A percentile compares a stretch with the other conserved stretches of the same genome.
Evolutionary conservation across 2,113 vertebrate species (phyloP).

Genomic region (Phyllostomus discolor): DNA sequence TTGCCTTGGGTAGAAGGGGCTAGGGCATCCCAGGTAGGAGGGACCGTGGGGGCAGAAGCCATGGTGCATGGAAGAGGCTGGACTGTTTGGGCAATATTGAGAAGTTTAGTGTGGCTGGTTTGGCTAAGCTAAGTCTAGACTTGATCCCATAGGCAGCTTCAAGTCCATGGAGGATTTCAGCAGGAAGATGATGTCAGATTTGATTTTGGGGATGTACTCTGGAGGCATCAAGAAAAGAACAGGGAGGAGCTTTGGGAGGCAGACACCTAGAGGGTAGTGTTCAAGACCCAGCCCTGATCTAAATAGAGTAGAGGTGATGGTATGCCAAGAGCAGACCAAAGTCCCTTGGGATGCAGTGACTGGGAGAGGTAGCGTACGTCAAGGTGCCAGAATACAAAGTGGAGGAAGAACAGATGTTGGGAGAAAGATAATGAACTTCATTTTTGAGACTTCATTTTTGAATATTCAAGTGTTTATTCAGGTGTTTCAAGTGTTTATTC

Average conservation of each 20-base stretch:
- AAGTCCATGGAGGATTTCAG: background rate
- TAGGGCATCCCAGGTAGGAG: background rate
- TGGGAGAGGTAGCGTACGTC: background rate
- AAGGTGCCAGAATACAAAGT: background rate
- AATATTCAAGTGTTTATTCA: background rate
- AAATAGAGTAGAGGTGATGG: background rate
- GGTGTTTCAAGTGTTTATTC: background rate
- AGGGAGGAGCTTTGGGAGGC: background rate
- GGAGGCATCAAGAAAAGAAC: background rate
- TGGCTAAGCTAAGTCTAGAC: background rate
- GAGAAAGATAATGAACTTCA: background rate
- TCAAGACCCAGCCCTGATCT: too few relatives aligned
- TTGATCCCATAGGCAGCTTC: background rate
- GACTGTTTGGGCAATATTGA: background rate
- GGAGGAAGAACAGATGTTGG: background rate
- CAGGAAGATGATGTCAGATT: background rate
- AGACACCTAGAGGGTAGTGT: background rate
- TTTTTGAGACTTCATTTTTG: background rate
- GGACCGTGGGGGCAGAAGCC: background rate
- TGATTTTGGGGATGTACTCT: background rate
- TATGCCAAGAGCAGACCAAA: background rate
- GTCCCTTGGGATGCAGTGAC: background rate
- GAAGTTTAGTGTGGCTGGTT: background rate
- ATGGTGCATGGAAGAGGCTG: background rate
- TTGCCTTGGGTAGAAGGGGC: background rate